Percentiles rank a stretch among this genome's conserved stretches.
These are phyloP conservation scores for Rhabditoides inermis DNA, from an alignment of 2,888 invertebrate genomes.

Conservation along the genomic window DNA sequence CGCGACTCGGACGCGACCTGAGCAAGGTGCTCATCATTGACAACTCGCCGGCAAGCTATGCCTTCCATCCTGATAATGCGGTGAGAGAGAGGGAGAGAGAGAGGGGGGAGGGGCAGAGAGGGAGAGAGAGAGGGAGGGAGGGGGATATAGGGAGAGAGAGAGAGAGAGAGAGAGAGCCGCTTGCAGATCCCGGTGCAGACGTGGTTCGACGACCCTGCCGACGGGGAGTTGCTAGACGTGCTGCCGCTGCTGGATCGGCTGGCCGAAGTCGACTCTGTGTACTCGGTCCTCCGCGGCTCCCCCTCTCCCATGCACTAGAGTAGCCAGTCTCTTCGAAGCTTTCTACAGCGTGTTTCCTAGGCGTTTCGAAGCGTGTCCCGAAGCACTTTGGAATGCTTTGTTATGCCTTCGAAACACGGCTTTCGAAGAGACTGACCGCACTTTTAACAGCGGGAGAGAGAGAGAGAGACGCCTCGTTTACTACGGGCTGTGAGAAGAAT, in stretches of 20 bases:
- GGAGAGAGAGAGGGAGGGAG: too few species aligned
- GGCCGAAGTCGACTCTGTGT: slow-evolving; percentile 86
- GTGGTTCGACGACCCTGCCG: slow-evolving; percentile 98
- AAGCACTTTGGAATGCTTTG: not conserved
- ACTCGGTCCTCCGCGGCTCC: slow-evolving; percentile 6
- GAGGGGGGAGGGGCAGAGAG: not conserved
- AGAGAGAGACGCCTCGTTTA: too few species aligned
- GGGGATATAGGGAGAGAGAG: too few species aligned
- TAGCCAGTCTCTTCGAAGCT: not conserved
- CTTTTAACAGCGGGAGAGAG: too few species aligned
- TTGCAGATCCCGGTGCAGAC: slow-evolving; percentile 84
- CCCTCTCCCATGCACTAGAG: too few species aligned
- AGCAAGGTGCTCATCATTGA: slow-evolving; percentile 94
- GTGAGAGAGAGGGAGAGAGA: slow-evolving; percentile 69
- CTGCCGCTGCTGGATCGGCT: slow-evolving; percentile 96
- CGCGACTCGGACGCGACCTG: slow-evolving; percentile 88
- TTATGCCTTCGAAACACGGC: not conserved
- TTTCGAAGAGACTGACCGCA: too few species aligned
- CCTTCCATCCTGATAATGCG: slow-evolving; percentile 99
- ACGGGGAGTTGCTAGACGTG: slow-evolving; percentile 88
- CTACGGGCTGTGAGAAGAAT: too few species aligned
- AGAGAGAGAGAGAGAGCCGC: too few species aligned
- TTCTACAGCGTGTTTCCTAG: not conserved
- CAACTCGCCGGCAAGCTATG: slow-evolving; percentile 98
- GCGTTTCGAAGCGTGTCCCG: not conserved